A percentile compares a stretch with the other conserved stretches of the same genome.
Conservation (phyloP, 2,888 invertebrate species). For the Icerya purchasi region DNA sequence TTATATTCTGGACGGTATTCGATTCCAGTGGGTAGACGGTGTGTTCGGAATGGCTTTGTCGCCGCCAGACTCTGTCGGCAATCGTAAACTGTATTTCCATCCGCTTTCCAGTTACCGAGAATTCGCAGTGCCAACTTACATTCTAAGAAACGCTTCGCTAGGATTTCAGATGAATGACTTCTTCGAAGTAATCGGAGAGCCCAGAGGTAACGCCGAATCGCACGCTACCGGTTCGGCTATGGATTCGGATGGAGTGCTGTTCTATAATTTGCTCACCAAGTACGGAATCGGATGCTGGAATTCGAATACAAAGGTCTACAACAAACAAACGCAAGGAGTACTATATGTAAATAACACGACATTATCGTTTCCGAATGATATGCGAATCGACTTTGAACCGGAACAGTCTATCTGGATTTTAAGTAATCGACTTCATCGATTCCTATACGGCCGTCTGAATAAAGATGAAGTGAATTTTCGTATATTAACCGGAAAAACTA, state of each 20-base stretch:
- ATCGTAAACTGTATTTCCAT: constrained; percentile 54
- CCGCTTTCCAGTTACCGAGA: constrained; percentile 55
- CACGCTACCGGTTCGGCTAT: constrained; percentile 55
- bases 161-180: constrained; percentile 23
- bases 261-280: constrained; percentile 46
- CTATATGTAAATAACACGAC: constrained; percentile 34
- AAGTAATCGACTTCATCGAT: constrained; percentile 51
- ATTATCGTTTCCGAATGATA: constrained; percentile 49
- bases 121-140: constrained; percentile 44
- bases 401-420: constrained; percentile 43
- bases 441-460: constrained; percentile 41
- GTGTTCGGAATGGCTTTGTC: constrained; percentile 51
- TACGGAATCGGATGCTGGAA: constrained; percentile 66
- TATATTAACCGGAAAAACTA: constrained; percentile 39
- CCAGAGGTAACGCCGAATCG: constrained; percentile 15
- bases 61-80: constrained; percentile 36
- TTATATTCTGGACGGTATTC: constrained; percentile 21
- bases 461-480: constrained; percentile 41
- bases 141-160: constrained; percentile 36
- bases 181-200: constrained; percentile 19
- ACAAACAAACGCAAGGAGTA: constrained; percentile 21
- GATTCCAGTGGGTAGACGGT: constrained; percentile 43
- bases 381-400: constrained; percentile 32
- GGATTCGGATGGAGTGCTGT: constrained; percentile 48
- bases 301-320: constrained; percentile 25